Evolutionary conservation across 2,797 vertebrate genomes (phyloP).

Genomic region (Pipistrellus pygmaeus): DNA sequence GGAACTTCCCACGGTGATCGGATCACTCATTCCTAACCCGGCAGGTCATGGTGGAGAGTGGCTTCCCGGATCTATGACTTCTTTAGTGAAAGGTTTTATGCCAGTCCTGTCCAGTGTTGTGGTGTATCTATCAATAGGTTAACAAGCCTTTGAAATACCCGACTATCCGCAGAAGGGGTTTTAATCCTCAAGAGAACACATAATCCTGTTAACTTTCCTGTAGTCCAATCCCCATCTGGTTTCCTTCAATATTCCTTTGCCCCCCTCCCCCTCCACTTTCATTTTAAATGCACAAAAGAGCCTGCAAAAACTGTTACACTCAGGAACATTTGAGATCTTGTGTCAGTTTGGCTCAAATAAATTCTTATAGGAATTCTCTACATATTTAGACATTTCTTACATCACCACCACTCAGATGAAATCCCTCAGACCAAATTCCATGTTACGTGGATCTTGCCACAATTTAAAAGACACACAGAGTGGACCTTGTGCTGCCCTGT

Average conservation of each 20-base stretch:
- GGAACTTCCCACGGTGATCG: neutral
- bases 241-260: neutral
- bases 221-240: neutral
- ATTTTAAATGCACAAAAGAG: neutral
- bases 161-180: neutral
- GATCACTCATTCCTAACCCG: neutral
- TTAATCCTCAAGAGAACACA: neutral
- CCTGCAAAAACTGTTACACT: neutral
- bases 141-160: too few relatives aligned
- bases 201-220: neutral
- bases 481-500: neutral
- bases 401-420: neutral
- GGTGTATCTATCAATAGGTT: too few relatives aligned
- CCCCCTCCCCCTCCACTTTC: neutral
- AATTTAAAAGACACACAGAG: neutral
- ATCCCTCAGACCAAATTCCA: too few relatives aligned
- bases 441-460: neutral
- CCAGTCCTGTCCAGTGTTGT: neutral
- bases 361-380: neutral
- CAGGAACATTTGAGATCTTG: neutral
- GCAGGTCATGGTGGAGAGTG: neutral
- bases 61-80: neutral
- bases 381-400: neutral
- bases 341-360: neutral
- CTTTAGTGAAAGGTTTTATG: neutral